Evolutionary conservation across 2,888 invertebrate genomes (phyloP).

Genomic region (Cryptocephalus moraei): DNA sequence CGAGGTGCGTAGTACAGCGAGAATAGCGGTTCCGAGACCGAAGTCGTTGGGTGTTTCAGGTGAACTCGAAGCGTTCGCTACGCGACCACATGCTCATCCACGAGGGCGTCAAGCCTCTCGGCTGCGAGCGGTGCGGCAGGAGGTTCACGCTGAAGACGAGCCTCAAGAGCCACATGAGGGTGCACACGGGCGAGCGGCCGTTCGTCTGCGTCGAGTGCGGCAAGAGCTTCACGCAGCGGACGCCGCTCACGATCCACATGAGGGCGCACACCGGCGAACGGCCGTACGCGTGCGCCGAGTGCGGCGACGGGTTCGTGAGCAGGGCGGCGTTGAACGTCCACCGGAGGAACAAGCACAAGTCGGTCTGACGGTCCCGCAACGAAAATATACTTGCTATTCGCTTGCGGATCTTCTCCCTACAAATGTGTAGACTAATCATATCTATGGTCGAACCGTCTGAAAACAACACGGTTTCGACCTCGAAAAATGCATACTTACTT

Average conservation of each 20-base stretch:
- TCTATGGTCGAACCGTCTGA: too few relatives aligned
- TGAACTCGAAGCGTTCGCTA: slow-evolving; percentile 19
- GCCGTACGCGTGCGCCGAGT: too few relatives aligned
- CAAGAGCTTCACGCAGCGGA: slow-evolving; percentile 7
- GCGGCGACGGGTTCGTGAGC: slow-evolving; percentile 6
- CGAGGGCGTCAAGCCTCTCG: slow-evolving; percentile 18
- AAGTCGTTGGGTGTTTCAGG: too few relatives aligned
- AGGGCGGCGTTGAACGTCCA: slow-evolving; percentile 2
- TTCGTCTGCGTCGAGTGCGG: slow-evolving; percentile 8
- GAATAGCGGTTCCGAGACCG: too few relatives aligned
- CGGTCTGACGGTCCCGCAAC: neutral
- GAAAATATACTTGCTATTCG: too few relatives aligned
- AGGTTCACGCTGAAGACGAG: slow-evolving; percentile 33
- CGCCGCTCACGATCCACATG: slow-evolving; percentile 6
- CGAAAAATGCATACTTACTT: too few relatives aligned
- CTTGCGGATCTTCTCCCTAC: too few relatives aligned
- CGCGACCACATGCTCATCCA: slow-evolving; percentile 35
- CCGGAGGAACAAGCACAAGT: neutral
- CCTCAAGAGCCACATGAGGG: slow-evolving; percentile 26
- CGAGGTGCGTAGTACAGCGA: too few relatives aligned
- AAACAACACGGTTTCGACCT: too few relatives aligned
- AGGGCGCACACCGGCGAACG: slow-evolving; percentile 11
- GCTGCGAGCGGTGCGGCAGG: slow-evolving; percentile 32
- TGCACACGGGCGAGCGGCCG: slow-evolving; percentile 23
- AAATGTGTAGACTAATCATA: too few relatives aligned